phyloP scores from a whole-genome alignment of 2,113 vertebrate genomes.

The Hyperoodon ampullatus region DNA sequence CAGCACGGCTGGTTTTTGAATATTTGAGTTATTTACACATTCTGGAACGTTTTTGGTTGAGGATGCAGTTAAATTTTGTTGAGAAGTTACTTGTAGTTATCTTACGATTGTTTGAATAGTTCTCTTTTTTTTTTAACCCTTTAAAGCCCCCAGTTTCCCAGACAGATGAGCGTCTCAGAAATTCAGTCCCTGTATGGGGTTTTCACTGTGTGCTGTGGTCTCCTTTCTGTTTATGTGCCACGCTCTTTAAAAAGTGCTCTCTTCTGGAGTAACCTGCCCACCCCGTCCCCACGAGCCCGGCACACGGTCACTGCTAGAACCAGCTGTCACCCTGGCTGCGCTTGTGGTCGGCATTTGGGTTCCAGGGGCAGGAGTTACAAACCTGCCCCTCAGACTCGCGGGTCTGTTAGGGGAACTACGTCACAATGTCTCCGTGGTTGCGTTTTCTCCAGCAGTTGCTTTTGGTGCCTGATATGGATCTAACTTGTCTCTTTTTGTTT shows the following conservation, averaged over 20 bases:
- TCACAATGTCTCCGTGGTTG: not conserved
- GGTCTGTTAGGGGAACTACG: not conserved
- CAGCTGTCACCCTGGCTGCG: accelerated
- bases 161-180: not conserved
- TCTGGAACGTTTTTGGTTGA: not conserved
- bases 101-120: not conserved
- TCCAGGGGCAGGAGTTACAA: accelerated
- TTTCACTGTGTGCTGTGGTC: accelerated
- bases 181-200: accelerated
- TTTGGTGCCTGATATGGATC: not conserved
- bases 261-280: not conserved
- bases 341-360: not conserved
- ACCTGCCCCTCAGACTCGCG: not conserved
- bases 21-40: not conserved
- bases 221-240: not conserved
- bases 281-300: no score
- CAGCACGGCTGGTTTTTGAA: not conserved
- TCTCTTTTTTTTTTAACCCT: accelerated
- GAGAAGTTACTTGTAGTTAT: not conserved
- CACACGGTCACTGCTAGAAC: not conserved
- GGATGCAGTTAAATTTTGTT: not conserved
- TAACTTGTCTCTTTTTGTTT: not conserved
- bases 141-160: not conserved
- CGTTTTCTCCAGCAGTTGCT: not conserved
- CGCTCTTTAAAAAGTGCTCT: not conserved